Conservation (phyloP, 2,113 vertebrate genomes). For the Danio rerio region GRCz12tu NC_133179.1:20128001-20128500, state of each 20-base stretch:
- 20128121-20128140: slow-evolving; percentile 58
- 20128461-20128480: slow-evolving; percentile 62
- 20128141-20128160: slow-evolving; percentile 67
- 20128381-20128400: slow-evolving; percentile 57
- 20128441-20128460: slow-evolving; percentile 57
- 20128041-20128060: slow-evolving; percentile 31
- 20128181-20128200: slow-evolving; percentile 62
- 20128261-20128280: slow-evolving; percentile 58
- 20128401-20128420: slow-evolving; percentile 33
- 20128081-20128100: slow-evolving; percentile 51
- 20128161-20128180: slow-evolving; percentile 61
- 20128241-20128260: slow-evolving; percentile 72
- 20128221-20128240: slow-evolving; percentile 76
- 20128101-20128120: slow-evolving; percentile 37
- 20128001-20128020: slow-evolving; percentile 70
- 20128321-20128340: slow-evolving; percentile 52
- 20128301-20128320: slow-evolving; percentile 26
- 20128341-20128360: slow-evolving; percentile 60
- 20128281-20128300: slow-evolving; percentile 63
- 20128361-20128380: slow-evolving; percentile 43
- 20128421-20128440: slow-evolving; percentile 41
- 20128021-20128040: slow-evolving; percentile 67
- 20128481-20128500: slow-evolving; percentile 72
- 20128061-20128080: slow-evolving; percentile 60
- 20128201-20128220: slow-evolving; percentile 68